Conservation (phyloP, 2,113 vertebrate genomes). For the Anarrhichthys ocellatus region DNA sequence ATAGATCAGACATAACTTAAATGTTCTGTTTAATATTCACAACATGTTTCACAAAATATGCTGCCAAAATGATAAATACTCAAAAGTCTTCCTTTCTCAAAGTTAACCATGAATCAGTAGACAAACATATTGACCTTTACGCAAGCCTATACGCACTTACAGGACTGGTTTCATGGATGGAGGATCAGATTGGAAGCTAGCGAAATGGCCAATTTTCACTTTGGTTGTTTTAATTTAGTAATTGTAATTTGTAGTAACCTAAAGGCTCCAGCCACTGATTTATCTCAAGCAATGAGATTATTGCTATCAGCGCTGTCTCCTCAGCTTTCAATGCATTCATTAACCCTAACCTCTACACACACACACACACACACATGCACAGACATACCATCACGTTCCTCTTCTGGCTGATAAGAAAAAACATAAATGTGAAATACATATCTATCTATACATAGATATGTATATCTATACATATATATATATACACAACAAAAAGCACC, state of each 20-base stretch:
- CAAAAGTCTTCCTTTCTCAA: background rate
- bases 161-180: background rate
- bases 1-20: background rate
- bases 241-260: background rate
- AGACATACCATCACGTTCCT: background rate
- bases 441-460: no score
- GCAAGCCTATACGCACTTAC: background rate
- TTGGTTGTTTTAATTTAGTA: background rate
- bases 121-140: background rate
- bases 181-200: background rate
- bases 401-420: background rate
- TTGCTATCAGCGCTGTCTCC: background rate
- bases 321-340: background rate
- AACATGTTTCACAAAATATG: background rate
- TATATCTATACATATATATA: no score
- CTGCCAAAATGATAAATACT: constrained; percentile 1
- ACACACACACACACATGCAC: background rate
- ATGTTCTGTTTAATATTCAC: background rate
- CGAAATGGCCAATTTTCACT: background rate
- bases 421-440: background rate
- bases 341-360: background rate
- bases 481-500: background rate
- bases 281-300: background rate
- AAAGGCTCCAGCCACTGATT: background rate
- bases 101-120: background rate